phyloP scores from a whole-genome alignment of 1,140 invertebrate genomes.

The Drosophila oshimai region DNA sequence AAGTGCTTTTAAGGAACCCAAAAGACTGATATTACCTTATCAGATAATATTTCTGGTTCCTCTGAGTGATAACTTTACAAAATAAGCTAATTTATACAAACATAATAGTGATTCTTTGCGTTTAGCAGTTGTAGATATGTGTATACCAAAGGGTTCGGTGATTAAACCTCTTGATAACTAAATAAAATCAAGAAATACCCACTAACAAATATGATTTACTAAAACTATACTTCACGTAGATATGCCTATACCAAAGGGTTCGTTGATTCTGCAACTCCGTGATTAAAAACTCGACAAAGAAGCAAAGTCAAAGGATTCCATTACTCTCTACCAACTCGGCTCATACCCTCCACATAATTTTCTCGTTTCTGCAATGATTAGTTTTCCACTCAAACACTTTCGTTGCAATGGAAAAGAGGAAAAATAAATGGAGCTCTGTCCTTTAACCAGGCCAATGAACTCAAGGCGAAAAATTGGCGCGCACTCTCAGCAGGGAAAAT shows the following conservation, averaged over 20 bases:
- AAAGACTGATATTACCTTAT: too few relatives aligned
- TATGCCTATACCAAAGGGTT: neutral
- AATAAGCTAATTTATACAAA: too few relatives aligned
- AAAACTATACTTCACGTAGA: neutral
- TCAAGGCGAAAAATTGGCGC: constrained; percentile 38
- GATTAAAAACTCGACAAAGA: neutral
- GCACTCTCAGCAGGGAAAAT: constrained; percentile 15
- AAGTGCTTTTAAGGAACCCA: too few relatives aligned
- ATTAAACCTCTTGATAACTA: neutral
- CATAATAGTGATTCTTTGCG: neutral
- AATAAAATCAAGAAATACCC: neutral
- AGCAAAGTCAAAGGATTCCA: neutral
- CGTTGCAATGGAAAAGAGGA: neutral
- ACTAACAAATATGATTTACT: neutral
- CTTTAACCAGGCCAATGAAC: constrained; percentile 72
- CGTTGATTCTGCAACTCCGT: neutral
- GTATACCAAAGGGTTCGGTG: neutral
- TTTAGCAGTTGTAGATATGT: too few relatives aligned
- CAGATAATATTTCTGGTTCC: too few relatives aligned
- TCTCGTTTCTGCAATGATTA: constrained; percentile 20
- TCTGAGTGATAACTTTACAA: too few relatives aligned
- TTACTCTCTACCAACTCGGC: neutral
- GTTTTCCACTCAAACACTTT: constrained; percentile 44
- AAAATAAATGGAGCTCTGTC: constrained; percentile 40
- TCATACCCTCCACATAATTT: neutral